Percentiles rank a stretch among this genome's conserved stretches.
Evolutionary conservation across 1,140 invertebrate species (phyloP).

Genomic region (Thalassaphorura encarpata): DNA sequence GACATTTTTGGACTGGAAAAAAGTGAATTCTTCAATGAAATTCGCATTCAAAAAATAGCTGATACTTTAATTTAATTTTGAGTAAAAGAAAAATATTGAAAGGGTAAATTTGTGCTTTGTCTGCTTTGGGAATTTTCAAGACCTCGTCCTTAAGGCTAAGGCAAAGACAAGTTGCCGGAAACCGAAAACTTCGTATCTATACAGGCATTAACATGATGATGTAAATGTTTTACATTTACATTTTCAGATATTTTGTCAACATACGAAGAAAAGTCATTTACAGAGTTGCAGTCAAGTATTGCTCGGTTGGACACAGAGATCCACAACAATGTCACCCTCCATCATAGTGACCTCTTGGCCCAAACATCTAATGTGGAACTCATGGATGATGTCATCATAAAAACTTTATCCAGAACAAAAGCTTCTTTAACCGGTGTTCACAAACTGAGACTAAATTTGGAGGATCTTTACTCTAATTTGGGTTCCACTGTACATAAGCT

Average conservation of each 20-base stretch:
- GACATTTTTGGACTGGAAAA: no score
- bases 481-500: constrained; percentile 8
- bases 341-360: constrained; percentile 30
- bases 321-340: constrained; percentile 17
- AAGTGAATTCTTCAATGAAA: no score
- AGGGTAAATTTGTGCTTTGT: no score
- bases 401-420: constrained; percentile 19
- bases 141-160: no score
- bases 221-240: no score
- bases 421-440: constrained; percentile 11
- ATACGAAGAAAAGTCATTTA: constrained; percentile 1
- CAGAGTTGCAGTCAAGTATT: background rate
- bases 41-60: no score
- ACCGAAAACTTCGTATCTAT: no score
- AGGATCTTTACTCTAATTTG: constrained; percentile 18
- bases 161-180: no score
- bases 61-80: no score
- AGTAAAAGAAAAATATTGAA: no score
- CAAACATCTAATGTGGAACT: constrained; percentile 31
- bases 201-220: no score
- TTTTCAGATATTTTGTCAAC: background rate
- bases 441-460: constrained; percentile 14
- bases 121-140: no score
- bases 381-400: constrained; percentile 28
- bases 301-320: constrained; percentile 1